phyloP scores from a whole-genome alignment of 2,797 vertebrate species.

The Lagocephalus sceleratus region DNA sequence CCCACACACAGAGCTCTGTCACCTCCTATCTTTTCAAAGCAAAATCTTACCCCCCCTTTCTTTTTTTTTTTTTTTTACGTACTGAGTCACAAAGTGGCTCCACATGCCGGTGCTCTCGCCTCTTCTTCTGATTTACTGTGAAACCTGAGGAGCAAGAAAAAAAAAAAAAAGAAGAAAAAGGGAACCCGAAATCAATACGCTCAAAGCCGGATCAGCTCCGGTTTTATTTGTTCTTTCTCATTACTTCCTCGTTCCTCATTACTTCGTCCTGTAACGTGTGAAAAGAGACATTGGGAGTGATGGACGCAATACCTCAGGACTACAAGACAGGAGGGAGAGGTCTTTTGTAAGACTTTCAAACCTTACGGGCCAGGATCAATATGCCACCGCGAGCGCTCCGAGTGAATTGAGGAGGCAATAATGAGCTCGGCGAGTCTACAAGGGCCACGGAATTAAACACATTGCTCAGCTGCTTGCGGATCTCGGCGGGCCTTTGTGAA shows the following conservation, averaged over 20 bases:
- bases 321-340: slow-evolving; percentile 29
- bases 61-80: slow-evolving; percentile 23
- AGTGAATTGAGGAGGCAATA: slow-evolving; percentile 66
- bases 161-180: slow-evolving; percentile 47
- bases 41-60: slow-evolving; percentile 38
- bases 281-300: slow-evolving; percentile 8
- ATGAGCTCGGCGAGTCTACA: slow-evolving; percentile 59
- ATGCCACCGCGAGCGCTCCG: slow-evolving; percentile 49
- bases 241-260: slow-evolving; percentile 49
- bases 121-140: slow-evolving; percentile 38
- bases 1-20: slow-evolving; percentile 37
- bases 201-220: slow-evolving; percentile 34
- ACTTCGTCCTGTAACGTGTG: slow-evolving; percentile 30
- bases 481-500: slow-evolving; percentile 39
- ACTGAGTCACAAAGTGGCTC: slow-evolving; percentile 47
- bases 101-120: slow-evolving; percentile 40
- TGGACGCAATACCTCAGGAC: slow-evolving; percentile 22
- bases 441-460: slow-evolving; percentile 68
- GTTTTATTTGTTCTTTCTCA: slow-evolving; percentile 56
- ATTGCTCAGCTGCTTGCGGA: slow-evolving; percentile 68
- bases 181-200: slow-evolving; percentile 54
- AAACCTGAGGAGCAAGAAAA: too few species aligned
- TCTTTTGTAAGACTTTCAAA: slow-evolving; percentile 52
- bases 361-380: slow-evolving; percentile 57
- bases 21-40: slow-evolving; percentile 47